Base-by-base conservation (phyloP, 92 coral and sea anemone species). In the Paramuricea clavata region DNA sequence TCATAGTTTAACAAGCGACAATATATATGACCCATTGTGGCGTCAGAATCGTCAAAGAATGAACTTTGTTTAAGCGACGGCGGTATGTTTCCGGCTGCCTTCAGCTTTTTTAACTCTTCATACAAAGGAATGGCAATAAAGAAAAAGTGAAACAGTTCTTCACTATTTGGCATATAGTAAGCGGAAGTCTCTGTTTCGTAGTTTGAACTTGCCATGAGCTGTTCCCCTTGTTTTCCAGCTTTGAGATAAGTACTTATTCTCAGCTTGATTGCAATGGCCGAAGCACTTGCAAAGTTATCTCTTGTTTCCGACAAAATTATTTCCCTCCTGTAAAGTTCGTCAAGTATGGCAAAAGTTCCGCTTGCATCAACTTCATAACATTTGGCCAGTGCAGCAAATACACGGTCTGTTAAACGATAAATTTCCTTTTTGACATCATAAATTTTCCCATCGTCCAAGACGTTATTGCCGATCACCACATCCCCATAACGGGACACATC, bases 71-170 rank as follows among this genome's bases (percentile, higher is more conserved):
- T 19, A 76, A 76, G 34, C 15, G 68, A 15, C 23, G 13, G 61
- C 25, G 82, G 52, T 0, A 7, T 31, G 47, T 76, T 36, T 15
- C 32, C 82, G 11, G 42, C 41, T 23, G 15, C 6, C 21, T 30
- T 42, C 22, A 76, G 50, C 25, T 56, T 43, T 2, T 19, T 31
- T 10, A 76, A 56, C 47, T 49, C 43, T 25, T 76, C 82, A 25
- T 76, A 76, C 67, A 76, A 56, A 49, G 82, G 82, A 54, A 54
- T 76, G n/a, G 82, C 41, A 17, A 76, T 36, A 26, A 27, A 76
- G 82, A 76, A 76, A 32, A 76, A 76, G 52, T 76, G 82, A 60
- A 76, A 76, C 82, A 76, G 47, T 28, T 76, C 82, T 42, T 76
- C 32, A 10, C 50, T 68, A 8, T 32, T 52, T 32, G 82, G 69